Conservation (phyloP, 2,113 vertebrate species). For the Paratilapia polleni region DNA sequence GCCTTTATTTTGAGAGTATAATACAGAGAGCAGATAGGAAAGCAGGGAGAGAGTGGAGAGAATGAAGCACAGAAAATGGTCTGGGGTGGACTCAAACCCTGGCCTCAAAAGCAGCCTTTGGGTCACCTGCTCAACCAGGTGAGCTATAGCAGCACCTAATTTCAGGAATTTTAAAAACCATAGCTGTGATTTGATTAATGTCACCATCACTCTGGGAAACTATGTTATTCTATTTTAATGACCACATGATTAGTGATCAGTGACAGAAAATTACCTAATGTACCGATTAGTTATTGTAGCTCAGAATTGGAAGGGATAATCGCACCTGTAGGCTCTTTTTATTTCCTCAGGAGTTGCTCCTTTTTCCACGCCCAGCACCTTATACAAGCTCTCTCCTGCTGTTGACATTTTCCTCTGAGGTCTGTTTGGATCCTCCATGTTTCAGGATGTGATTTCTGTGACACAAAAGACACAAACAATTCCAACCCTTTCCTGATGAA, state of each 20-base stretch:
- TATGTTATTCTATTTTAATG: not conserved
- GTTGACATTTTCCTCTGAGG: constrained; percentile 84
- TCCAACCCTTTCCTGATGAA: not conserved
- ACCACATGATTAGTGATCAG: not conserved
- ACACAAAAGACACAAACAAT: not conserved
- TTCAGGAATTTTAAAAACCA: too few species aligned
- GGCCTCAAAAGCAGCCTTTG: too few species aligned
- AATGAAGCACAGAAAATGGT: too few species aligned
- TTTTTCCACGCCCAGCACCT: constrained; percentile 85
- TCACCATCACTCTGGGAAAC: not conserved
- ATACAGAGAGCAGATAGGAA: too few species aligned
- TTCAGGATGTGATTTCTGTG: constrained; percentile 24
- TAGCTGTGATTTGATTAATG: not conserved
- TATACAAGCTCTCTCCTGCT: constrained; percentile 85
- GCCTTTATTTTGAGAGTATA: too few species aligned
- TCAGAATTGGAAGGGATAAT: not conserved
- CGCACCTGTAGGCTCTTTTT: constrained; percentile 90
- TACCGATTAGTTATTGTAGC: not conserved
- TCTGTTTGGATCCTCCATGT: constrained; percentile 79
- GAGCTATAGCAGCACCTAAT: too few species aligned
- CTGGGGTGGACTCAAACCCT: too few species aligned
- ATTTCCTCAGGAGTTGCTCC: constrained; percentile 87
- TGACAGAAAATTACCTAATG: not conserved
- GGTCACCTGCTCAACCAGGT: too few species aligned
- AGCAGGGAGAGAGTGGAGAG: too few species aligned